Base-by-base conservation (phyloP, 2,888 invertebrate species). In the Cryptops parisi region DNA sequence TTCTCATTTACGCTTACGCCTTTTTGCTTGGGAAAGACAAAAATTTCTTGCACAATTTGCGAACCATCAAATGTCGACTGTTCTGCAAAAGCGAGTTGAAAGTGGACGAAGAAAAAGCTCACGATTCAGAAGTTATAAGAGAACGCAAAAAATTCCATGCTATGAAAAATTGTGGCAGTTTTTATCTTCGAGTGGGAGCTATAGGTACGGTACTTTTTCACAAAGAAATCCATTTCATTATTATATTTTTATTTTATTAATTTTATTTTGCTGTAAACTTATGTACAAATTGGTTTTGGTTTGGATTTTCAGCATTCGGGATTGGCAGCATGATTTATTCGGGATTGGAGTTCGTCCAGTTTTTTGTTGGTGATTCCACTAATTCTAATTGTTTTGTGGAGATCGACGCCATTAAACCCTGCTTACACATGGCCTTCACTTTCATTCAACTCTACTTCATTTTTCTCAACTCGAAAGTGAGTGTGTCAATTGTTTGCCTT, bases 181-280 rank as follows among this genome's bases (percentile, higher is more conserved):
- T 57, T 27, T 57, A 91, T 70, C 74, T 91, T 56, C 76, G 90
- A 60, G 86, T 90, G 83, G 90, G 90, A 22, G 90, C 90, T 57
- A 89, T 91, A 60, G 84, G 85, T 85, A 72, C 70, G 64, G 17
- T 15, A 33, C n/a, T n/a, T n/a, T n/a, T n/a, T n/a, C n/a, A n/a
- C n/a, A n/a, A n/a, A n/a, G n/a, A n/a, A n/a, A n/a, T n/a, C n/a
- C n/a, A n/a, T n/a, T n/a, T n/a, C n/a, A n/a, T n/a, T n/a, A 33
- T 9, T 33, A 33, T 33, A 33, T 33, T 33, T 33, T 33, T 33
- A 6, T 33, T 6, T 9, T 9, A 33, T 33, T 9, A 15, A 33
- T 33, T 33, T 15, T 6, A 33, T 33, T 33, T 33, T 33, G 15
- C 15, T 33, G 6, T 33, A 33, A 9, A 9, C 9, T 33, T 33